A percentile compares a stretch with the other conserved stretches of the same genome.
Conservation (phyloP, 2,797 vertebrate species). For the Hemibagrus guttatus region DNA sequence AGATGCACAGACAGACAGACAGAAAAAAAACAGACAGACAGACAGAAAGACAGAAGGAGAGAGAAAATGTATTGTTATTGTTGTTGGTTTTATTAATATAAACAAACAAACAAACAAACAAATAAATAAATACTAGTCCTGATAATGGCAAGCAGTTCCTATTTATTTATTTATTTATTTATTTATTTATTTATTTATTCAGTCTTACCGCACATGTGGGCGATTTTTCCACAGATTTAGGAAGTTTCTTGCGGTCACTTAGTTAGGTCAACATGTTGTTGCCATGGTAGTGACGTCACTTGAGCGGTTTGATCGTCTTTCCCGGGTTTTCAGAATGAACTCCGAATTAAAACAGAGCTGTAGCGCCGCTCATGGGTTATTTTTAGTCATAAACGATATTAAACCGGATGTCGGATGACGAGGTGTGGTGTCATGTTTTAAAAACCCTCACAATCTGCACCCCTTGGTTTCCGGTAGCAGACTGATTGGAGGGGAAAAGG, state of each 20-base stretch:
- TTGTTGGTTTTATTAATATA: background rate
- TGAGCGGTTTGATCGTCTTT: background rate
- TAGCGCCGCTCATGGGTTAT: constrained; percentile 57
- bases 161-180: background rate
- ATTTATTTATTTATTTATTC: background rate
- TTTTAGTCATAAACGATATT: background rate
- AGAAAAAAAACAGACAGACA: background rate
- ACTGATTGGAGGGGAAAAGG: background rate
- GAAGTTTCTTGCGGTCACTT: background rate
- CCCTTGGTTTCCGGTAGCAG: background rate
- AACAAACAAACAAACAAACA: background rate
- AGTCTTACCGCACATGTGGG: constrained; percentile 2
- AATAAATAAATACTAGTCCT: background rate
- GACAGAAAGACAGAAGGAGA: background rate
- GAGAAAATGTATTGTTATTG: background rate
- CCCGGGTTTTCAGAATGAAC: background rate
- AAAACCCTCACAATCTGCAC: background rate
- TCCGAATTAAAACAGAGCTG: background rate
- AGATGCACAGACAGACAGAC: too few relatives aligned
- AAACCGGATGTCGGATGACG: background rate
- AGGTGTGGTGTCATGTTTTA: background rate
- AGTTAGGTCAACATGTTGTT: constrained; percentile 40
- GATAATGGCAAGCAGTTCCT: background rate
- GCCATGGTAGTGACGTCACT: constrained; percentile 45
- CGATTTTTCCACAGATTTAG: background rate